These are phyloP conservation scores for Chaetura pelagica DNA, from an alignment of 2,113 vertebrate genomes.

Conservation along the genomic window DNA sequence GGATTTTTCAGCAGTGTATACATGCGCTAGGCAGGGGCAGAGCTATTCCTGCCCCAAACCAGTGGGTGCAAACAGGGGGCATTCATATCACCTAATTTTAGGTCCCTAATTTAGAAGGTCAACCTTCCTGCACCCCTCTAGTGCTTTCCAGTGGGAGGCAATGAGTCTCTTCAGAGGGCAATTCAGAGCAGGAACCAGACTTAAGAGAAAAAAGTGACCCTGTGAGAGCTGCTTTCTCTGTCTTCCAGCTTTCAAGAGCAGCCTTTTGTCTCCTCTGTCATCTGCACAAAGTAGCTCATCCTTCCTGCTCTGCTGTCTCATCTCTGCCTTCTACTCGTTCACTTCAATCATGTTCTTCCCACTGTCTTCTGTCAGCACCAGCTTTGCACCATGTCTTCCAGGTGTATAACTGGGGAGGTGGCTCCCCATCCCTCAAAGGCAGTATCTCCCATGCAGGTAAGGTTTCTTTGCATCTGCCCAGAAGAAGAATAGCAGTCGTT, in stretches of 20 bases:
- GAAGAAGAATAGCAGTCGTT: neutral
- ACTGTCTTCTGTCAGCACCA: neutral
- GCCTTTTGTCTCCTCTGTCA: neutral
- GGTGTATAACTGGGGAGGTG: neutral
- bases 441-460: neutral
- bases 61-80: neutral
- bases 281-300: neutral
- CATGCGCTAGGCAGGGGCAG: neutral
- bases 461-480: neutral
- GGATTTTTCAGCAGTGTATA: neutral
- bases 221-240: neutral
- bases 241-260: neutral
- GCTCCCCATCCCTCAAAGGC: neutral
- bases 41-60: constrained; percentile 47
- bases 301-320: neutral
- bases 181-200: neutral
- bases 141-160: neutral
- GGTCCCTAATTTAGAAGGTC: neutral
- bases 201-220: neutral
- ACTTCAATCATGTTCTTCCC: neutral
- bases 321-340: neutral
- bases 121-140: neutral
- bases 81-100: constrained; percentile 3
- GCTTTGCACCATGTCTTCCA: neutral
- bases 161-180: neutral